Conservation (phyloP, 2,113 vertebrate species). For the Psittacula cyanocephala region DNA sequence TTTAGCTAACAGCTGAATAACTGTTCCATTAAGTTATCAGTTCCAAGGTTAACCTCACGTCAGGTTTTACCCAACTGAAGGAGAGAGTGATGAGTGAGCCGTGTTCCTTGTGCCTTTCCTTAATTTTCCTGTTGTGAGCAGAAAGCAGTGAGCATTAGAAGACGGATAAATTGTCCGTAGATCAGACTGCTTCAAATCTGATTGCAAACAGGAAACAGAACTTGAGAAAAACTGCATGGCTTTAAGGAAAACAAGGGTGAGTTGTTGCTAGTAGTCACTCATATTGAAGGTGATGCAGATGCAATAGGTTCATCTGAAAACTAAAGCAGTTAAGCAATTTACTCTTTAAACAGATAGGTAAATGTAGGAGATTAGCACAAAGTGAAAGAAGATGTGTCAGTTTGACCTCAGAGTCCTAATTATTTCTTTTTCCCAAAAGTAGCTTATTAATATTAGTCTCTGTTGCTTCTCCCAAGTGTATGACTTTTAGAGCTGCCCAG, state of each 20-base stretch:
- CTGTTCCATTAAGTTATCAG: constrained; percentile 35
- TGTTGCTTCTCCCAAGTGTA: not conserved
- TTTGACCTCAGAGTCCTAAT: not conserved
- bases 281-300: not conserved
- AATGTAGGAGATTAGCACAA: not conserved
- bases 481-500: not conserved
- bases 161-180: not conserved
- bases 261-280: not conserved
- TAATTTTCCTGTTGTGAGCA: constrained; percentile 6
- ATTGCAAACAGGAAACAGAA: not conserved
- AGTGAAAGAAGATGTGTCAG: not conserved
- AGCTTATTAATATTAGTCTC: not conserved
- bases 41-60: constrained; percentile 17
- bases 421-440: not conserved
- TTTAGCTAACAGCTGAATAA: constrained; percentile 40
- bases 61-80: not conserved
- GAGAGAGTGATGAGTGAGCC: not conserved
- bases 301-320: not conserved
- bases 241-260: not conserved
- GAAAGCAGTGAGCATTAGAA: not conserved
- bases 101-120: not conserved
- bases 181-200: not conserved
- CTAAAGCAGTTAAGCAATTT: not conserved
- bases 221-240: not conserved
- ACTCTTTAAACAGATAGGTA: not conserved